Conservation (phyloP, 2,113 vertebrate species). For the crab-eating macaque (Macaca fascicularis) region T2T-MFA8v1.1 NC_088380.1:146669501-146670000, state of each 20-base stretch:
- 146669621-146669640: background rate
- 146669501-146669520: background rate
- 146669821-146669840: constrained; percentile 41
- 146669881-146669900: background rate
- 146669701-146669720: constrained; percentile 41
- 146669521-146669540: background rate
- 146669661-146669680: background rate
- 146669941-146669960: background rate
- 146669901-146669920: background rate
- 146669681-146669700: background rate
- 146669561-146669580: background rate
- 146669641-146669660: constrained; percentile 51
- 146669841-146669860: constrained; percentile 10
- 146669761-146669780: constrained; percentile 2
- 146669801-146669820: constrained; percentile 36
- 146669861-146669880: background rate
- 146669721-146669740: constrained; percentile 65
- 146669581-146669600: constrained; percentile 37
- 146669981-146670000: constrained; percentile 1
- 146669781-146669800: constrained; percentile 53
- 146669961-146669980: background rate
- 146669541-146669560: constrained; percentile 10
- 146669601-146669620: constrained; percentile 35
- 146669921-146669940: background rate
- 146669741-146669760: constrained; percentile 37